These are phyloP conservation scores for Euthynnus affinis DNA, from an alignment of 2,797 vertebrate species.

Conservation along the genomic window DNA sequence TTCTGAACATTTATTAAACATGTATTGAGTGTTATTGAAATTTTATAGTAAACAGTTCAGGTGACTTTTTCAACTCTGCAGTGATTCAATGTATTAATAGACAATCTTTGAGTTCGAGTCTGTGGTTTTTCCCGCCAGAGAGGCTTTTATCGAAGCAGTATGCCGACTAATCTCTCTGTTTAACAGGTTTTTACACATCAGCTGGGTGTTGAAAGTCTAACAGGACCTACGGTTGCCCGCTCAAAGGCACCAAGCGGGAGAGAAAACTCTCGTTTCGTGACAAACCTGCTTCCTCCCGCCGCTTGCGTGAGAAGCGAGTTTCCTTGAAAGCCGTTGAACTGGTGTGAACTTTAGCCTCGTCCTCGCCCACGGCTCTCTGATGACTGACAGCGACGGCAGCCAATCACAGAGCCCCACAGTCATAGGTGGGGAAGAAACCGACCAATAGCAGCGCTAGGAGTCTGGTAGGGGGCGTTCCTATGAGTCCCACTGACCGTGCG, in stretches of 20 bases:
- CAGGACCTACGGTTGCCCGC: neutral
- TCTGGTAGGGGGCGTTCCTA: neutral
- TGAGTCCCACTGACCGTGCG: neutral
- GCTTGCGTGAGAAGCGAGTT: conserved; percentile 57
- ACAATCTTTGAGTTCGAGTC: conserved; percentile 21
- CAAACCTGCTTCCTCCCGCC: neutral
- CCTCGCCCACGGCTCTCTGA: neutral
- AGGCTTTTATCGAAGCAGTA: neutral
- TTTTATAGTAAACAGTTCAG: too few species aligned
- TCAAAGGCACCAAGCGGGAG: neutral
- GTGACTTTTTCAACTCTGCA: neutral
- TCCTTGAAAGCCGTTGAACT: conserved; percentile 28
- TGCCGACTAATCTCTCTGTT: accelerated
- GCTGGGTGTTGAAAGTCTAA: too few species aligned
- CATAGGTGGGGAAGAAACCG: accelerated
- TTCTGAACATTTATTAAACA: too few species aligned
- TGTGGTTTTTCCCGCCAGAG: conserved; percentile 1
- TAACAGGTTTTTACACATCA: accelerated
- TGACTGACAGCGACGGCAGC: conserved; percentile 8
- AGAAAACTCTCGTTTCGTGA: neutral
- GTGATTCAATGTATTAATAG: accelerated
- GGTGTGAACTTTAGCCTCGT: conserved; percentile 46
- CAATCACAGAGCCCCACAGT: conserved; percentile 60
- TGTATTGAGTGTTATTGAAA: too few species aligned
- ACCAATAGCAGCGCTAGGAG: conserved; percentile 62